phyloP scores from a whole-genome alignment of 23 tunicate species.

The Ciona savignyi region DNA sequence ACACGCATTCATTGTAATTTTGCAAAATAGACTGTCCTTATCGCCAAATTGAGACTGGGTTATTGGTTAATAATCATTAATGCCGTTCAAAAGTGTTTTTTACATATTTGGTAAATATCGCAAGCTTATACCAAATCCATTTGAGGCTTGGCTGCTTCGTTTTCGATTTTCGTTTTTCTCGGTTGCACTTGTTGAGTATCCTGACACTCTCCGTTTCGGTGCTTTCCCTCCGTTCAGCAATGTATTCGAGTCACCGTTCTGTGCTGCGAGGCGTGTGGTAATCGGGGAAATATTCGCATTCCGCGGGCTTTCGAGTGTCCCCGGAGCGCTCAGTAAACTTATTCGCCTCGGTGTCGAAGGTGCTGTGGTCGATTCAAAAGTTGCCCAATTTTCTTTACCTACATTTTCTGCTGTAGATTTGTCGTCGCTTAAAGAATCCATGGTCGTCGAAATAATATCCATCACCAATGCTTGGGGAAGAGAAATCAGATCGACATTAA shows the following conservation, averaged over 20 bases:
- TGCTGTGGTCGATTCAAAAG: slow-evolving; percentile 5
- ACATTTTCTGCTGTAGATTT: background rate
- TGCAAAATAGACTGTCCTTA: too few relatives aligned
- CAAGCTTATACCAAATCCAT: slow-evolving; percentile 12
- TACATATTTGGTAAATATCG: too few relatives aligned
- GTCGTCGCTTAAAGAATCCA: background rate
- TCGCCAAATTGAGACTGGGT: too few relatives aligned
- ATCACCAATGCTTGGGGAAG: too few relatives aligned
- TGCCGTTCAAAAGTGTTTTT: too few relatives aligned
- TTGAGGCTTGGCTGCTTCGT: slow-evolving; percentile 27
- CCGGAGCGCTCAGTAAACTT: slow-evolving; percentile 25
- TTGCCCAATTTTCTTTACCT: slow-evolving; percentile 28
- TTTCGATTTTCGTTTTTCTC: slow-evolving; percentile 6
- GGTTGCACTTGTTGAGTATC: slow-evolving; percentile 1
- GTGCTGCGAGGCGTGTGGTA: background rate
- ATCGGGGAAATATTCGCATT: background rate
- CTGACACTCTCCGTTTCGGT: slow-evolving; percentile 38
- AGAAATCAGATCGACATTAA: background rate
- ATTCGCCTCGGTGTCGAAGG: slow-evolving; percentile 22
- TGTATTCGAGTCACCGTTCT: slow-evolving; percentile 23
- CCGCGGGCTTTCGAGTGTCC: slow-evolving; percentile 6
- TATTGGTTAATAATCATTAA: too few relatives aligned
- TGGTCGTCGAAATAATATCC: too few relatives aligned
- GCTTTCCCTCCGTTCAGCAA: slow-evolving; percentile 30
- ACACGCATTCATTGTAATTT: too few relatives aligned